phyloP scores from a whole-genome alignment of 2,113 vertebrate genomes.

The Columbina picui region DNA sequence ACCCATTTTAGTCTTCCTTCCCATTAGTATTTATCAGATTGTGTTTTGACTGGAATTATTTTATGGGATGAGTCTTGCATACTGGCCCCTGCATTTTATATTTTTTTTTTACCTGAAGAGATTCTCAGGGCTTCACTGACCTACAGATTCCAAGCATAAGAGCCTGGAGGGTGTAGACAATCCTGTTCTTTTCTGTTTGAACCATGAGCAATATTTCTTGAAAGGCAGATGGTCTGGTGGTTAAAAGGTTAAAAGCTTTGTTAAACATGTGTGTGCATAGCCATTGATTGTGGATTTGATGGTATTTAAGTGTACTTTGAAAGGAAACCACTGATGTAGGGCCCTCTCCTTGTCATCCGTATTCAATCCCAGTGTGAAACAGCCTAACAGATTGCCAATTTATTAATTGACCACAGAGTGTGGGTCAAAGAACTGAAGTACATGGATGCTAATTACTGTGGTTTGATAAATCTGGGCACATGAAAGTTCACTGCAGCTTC shows the following conservation, averaged over 20 bases:
- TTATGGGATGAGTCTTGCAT: not conserved
- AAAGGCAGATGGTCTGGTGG: slow-evolving; percentile 15
- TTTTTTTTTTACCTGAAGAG: not conserved
- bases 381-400: slow-evolving; percentile 47
- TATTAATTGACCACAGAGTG: slow-evolving; percentile 55
- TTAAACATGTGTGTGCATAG: slow-evolving; percentile 29
- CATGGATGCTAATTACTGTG: not conserved
- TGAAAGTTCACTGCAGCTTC: not conserved
- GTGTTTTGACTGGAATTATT: not conserved
- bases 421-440: not conserved
- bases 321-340: slow-evolving; percentile 56
- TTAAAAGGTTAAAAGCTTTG: slow-evolving; percentile 70
- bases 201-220: slow-evolving; percentile 39
- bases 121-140: not conserved
- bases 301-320: slow-evolving; percentile 55
- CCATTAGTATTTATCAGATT: not conserved
- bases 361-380: slow-evolving; percentile 36
- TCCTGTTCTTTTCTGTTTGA: not conserved
- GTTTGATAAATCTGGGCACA: not conserved
- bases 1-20: not conserved
- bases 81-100: not conserved
- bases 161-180: not conserved
- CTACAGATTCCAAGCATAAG: not conserved
- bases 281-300: slow-evolving; percentile 69
- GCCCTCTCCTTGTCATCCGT: slow-evolving; percentile 29